Conservation (phyloP, 2,888 invertebrate genomes). For the Thalpophila matura region DNA sequence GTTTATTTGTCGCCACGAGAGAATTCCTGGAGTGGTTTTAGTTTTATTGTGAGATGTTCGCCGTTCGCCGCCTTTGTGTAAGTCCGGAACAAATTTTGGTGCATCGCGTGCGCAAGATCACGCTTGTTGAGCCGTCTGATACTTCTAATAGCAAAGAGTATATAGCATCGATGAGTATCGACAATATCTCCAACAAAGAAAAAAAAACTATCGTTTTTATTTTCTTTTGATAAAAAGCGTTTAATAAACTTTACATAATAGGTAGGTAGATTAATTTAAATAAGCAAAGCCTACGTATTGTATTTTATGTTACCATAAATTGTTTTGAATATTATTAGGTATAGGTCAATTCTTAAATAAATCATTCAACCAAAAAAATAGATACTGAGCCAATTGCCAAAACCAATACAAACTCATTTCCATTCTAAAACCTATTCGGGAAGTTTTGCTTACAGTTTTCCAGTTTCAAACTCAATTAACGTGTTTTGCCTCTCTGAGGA, state of each 20-base stretch:
- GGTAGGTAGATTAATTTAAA: no score
- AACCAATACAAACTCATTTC: constrained; percentile 56
- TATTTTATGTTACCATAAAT: no score
- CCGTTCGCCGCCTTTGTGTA: constrained; percentile 72
- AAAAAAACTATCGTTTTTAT: no score
- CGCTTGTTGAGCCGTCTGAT: constrained; percentile 69
- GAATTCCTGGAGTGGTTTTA: constrained; percentile 69
- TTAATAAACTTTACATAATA: no score
- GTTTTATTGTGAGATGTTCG: constrained; percentile 76
- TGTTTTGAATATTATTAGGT: no score
- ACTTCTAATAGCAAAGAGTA: constrained; percentile 70
- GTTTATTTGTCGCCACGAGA: constrained; percentile 85
- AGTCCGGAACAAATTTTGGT: constrained; percentile 85
- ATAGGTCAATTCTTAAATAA: neutral
- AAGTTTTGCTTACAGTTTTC: constrained; percentile 55
- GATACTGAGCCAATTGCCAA: constrained; percentile 14
- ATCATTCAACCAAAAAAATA: constrained; percentile 8
- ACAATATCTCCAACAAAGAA: constrained; percentile 5
- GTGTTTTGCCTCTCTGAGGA: constrained; percentile 56
- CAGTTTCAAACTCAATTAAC: constrained; percentile 50
- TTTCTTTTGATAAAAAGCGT: no score
- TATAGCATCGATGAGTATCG: constrained; percentile 35
- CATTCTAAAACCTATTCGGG: constrained; percentile 30
- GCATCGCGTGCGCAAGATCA: constrained; percentile 83
- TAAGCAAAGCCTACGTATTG: no score